These are phyloP conservation scores for Meiosimyza platycephala DNA, from an alignment of 2,888 invertebrate genomes.

Conservation along the genomic window DNA sequence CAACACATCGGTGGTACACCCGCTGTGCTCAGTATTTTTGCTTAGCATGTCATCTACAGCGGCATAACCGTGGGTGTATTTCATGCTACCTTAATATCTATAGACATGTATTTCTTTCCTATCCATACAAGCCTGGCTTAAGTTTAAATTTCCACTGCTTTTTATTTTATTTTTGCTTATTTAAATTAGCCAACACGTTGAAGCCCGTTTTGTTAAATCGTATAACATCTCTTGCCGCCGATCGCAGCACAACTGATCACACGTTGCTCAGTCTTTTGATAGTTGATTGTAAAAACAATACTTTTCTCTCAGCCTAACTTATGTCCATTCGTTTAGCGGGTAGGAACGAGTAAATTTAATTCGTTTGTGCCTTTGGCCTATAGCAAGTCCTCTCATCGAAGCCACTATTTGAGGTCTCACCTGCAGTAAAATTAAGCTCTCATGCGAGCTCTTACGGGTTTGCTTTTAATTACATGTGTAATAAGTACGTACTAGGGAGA, in stretches of 20 bases:
- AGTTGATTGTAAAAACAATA: not conserved
- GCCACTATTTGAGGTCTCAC: slow-evolving; percentile 18
- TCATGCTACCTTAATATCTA: slow-evolving; percentile 15
- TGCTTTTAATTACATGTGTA: too few species aligned
- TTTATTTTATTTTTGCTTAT: not conserved
- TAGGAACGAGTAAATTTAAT: too few species aligned
- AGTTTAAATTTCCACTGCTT: slow-evolving; percentile 3
- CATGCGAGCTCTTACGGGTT: not conserved
- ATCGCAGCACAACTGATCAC: slow-evolving; percentile 35
- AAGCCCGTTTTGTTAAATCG: not conserved
- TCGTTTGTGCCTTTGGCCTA: slow-evolving; percentile 12
- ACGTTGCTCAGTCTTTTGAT: not conserved
- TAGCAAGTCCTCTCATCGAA: slow-evolving; percentile 1
- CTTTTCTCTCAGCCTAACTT: too few species aligned
- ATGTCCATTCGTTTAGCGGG: too few species aligned
- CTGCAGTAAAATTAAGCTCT: slow-evolving; percentile 3
- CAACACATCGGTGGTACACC: not conserved
- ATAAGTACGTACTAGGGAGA: too few species aligned
- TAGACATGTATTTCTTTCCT: slow-evolving; percentile 1
- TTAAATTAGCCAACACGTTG: not conserved
- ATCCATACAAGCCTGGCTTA: slow-evolving; percentile 1
- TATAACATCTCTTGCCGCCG: slow-evolving; percentile 29
- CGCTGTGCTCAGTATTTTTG: not conserved
- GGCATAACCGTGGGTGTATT: slow-evolving; percentile 33
- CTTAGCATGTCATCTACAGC: slow-evolving; percentile 10